Evolutionary conservation across 2,113 vertebrate genomes (phyloP).

Genomic region (Barnardius zonarius): DNA sequence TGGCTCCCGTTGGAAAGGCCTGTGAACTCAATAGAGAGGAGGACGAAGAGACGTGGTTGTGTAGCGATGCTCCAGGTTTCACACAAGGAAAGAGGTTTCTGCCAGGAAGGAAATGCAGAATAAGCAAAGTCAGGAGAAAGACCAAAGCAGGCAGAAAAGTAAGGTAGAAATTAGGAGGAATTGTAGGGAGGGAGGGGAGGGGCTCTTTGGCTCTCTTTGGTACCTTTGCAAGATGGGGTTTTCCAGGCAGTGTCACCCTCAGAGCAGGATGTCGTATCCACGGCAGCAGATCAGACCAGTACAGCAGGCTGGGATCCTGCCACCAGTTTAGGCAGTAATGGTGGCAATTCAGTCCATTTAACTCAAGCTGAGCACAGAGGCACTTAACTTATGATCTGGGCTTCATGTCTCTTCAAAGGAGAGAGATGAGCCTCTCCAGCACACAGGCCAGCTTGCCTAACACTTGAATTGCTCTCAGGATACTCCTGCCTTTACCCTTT

Average conservation of each 20-base stretch:
- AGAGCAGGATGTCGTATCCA: background rate
- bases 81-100: background rate
- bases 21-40: background rate
- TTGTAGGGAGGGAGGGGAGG: background rate
- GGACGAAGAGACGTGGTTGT: background rate
- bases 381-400: background rate
- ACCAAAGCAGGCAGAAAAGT: background rate
- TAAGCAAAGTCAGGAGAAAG: background rate
- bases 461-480: background rate
- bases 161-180: background rate
- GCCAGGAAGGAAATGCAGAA: background rate
- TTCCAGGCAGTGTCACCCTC: background rate
- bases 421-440: background rate
- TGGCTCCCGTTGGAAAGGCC: background rate
- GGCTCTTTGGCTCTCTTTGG: background rate
- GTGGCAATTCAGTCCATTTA: background rate
- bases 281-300: background rate
- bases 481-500: background rate
- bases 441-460: background rate
- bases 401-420: background rate
- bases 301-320: background rate
- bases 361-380: background rate
- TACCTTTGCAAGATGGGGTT: background rate
- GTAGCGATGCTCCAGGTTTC: background rate
- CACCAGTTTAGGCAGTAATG: background rate